Base-by-base conservation (phyloP, 2,888 invertebrate species). In the Drosophila antonietae region DNA sequence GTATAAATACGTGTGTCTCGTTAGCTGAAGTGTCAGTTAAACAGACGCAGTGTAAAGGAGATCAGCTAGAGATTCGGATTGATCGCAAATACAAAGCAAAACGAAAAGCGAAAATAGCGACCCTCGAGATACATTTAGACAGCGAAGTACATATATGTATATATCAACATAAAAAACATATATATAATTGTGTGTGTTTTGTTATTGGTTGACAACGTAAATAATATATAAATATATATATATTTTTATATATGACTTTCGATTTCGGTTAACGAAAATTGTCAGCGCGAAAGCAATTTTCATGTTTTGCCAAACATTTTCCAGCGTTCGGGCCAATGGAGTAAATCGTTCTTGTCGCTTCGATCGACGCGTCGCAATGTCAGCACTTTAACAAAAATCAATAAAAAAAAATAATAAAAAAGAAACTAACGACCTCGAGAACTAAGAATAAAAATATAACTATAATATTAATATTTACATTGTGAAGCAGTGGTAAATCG, bases 291-390 rank as follows among this genome's bases (percentile, higher is more conserved):
- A 77, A 76, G 55, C 63, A 69, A 66, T 72, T 85, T 87, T 80
- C 84, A 86, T 86, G 85, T 86, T 84, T 83, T 87, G 80, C 76
- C 85, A 73, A 80, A 72, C 66, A 76, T 72, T 69, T 69, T 56
- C 61, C 57, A 72, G 58, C 57, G 58, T 75, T 66, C 73, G 62
- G 55, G 43, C 75, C 73, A 75, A 67, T 60, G 74, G 59, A 68
- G 68, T 77, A 72, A 73, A 78, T 67, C 82, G 66, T 74, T 82
- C n/a, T 33, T 23, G 79, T 67, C 61, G 77, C 53, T 62, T 56
- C 64, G 46, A 62, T 63, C 66, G 61, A 61, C 66, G 71, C 23
- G 68, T 57, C 70, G 72, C 75, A 63, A 78, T 81, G 79, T 81
- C 85, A 78, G 76, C 77, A 70, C 56, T 73, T 67, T 78, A 85